Conservation (phyloP, 2,888 invertebrate species). For the Stenoptilia bipunctidactyla region DNA sequence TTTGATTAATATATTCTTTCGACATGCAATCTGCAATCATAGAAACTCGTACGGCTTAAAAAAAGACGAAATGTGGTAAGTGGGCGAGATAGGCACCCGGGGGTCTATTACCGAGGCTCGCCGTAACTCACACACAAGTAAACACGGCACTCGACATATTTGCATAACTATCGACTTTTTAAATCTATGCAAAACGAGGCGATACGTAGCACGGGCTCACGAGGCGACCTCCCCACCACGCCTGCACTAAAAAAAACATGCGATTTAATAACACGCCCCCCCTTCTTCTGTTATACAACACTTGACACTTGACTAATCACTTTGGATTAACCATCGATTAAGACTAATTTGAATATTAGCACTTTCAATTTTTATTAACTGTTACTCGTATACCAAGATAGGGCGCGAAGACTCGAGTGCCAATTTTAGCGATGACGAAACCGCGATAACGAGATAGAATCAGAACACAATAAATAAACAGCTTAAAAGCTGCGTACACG, state of each 20-base stretch:
- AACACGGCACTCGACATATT: slow-evolving; percentile 59
- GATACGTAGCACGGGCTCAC: slow-evolving; percentile 60
- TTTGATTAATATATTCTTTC: slow-evolving; percentile 28
- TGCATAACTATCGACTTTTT: slow-evolving; percentile 69
- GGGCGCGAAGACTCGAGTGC: slow-evolving; percentile 29
- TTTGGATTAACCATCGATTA: slow-evolving; percentile 32
- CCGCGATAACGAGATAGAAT: slow-evolving; percentile 31
- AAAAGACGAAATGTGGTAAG: slow-evolving; percentile 54
- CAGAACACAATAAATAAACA: slow-evolving; percentile 44
- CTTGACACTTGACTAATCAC: slow-evolving; percentile 48
- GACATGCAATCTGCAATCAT: slow-evolving; percentile 41
- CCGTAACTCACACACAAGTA: slow-evolving; percentile 65
- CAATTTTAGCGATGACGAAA: slow-evolving; percentile 20
- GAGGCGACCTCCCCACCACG: slow-evolving; percentile 34
- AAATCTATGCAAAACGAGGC: slow-evolving; percentile 70
- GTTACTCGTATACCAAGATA: too few relatives aligned
- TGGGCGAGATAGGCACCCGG: slow-evolving; percentile 19
- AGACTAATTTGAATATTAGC: slow-evolving; percentile 25
- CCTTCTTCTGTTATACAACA: slow-evolving; percentile 17
- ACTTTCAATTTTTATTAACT: slow-evolving; percentile 21
- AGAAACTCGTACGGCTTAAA: slow-evolving; percentile 29
- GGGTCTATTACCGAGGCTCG: slow-evolving; percentile 54
- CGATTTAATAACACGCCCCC: slow-evolving; percentile 48
- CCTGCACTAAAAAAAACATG: slow-evolving; percentile 46
- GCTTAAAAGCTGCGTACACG: slow-evolving; percentile 52